Conservation (phyloP, 1,140 invertebrate genomes). For the Rhyzopertha dominica region DNA sequence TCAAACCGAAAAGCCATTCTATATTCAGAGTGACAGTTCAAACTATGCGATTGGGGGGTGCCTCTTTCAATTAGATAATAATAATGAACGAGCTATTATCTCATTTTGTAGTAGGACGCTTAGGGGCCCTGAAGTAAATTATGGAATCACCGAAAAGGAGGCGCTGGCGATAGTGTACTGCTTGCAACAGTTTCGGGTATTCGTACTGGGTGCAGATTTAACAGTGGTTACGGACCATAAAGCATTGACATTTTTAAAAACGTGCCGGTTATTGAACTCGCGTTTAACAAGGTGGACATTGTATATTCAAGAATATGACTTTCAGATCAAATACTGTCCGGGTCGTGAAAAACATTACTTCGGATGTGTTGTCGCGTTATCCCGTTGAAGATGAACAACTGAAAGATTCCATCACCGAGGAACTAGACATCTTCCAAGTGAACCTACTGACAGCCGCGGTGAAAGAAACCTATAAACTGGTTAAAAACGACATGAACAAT, state of each 20-base stretch:
- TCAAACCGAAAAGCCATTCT: not conserved
- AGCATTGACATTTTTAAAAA: constrained; percentile 42
- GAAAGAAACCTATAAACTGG: no score
- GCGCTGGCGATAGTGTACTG: constrained; percentile 5
- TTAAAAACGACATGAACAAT: no score
- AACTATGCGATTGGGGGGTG: constrained; percentile 5
- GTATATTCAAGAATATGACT: constrained; percentile 44
- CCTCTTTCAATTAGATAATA: constrained; percentile 1
- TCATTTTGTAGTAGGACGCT: not conserved
- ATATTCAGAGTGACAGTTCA: constrained; percentile 9
- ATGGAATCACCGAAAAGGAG: constrained; percentile 29
- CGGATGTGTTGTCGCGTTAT: constrained; percentile 25
- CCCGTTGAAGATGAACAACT: constrained; percentile 14
- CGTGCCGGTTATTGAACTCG: constrained; percentile 38
- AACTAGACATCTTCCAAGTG: no score
- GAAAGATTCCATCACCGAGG: no score
- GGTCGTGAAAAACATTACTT: constrained; percentile 21
- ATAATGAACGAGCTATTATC: not conserved
- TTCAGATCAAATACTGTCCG: constrained; percentile 38
- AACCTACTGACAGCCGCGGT: no score
- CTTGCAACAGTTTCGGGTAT: constrained; percentile 8
- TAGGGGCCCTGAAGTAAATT: constrained; percentile 3
- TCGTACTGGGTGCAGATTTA: constrained; percentile 6
- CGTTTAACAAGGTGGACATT: constrained; percentile 45
- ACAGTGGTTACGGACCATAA: constrained; percentile 48